Evolutionary conservation across 1,140 invertebrate genomes (phyloP).

Genomic region (Eueides isabella): DNA sequence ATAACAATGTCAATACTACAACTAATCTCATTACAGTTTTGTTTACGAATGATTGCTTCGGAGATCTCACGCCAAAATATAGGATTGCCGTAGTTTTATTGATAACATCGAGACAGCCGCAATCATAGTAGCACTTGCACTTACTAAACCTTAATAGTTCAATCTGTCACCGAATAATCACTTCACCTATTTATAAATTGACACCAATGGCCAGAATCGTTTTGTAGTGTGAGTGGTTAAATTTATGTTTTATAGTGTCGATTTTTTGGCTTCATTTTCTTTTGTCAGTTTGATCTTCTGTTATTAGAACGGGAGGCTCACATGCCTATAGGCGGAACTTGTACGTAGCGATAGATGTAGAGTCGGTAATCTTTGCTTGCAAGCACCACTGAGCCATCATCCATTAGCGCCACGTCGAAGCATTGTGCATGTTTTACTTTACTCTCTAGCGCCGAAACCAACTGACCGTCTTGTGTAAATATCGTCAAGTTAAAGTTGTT

Average conservation of each 20-base stretch:
- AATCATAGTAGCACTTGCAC: slow-evolving; percentile 65
- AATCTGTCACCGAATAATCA: slow-evolving; percentile 55
- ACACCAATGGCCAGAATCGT: slow-evolving; percentile 64
- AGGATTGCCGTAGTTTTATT: slow-evolving; percentile 61
- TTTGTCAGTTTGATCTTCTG: slow-evolving; percentile 72
- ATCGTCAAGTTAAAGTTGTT: slow-evolving; percentile 99
- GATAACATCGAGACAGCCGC: slow-evolving; percentile 74
- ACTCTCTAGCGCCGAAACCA: slow-evolving; percentile 98
- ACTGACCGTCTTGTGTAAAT: slow-evolving; percentile 97
- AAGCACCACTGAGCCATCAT: slow-evolving; percentile 99
- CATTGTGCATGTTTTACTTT: slow-evolving; percentile 99
- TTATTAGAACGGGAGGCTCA: slow-evolving; percentile 81
- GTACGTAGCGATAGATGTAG: slow-evolving; percentile 99
- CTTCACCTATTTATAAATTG: slow-evolving; percentile 71
- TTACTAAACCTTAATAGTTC: slow-evolving; percentile 65
- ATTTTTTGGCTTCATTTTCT: slow-evolving; percentile 64
- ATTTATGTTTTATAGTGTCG: slow-evolving; percentile 53
- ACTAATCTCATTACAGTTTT: slow-evolving; percentile 81
- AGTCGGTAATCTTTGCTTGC: slow-evolving; percentile 99
- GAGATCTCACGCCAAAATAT: slow-evolving; percentile 67
- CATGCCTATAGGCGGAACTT: slow-evolving; percentile 93
- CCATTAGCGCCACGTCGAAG: slow-evolving; percentile 99
- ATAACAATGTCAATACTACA: slow-evolving; percentile 82
- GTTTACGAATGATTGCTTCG: slow-evolving; percentile 72
- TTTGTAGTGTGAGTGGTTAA: slow-evolving; percentile 52